Evolutionary conservation across 2,888 invertebrate genomes (phyloP).

Genomic region (Marronus borbonicus): DNA sequence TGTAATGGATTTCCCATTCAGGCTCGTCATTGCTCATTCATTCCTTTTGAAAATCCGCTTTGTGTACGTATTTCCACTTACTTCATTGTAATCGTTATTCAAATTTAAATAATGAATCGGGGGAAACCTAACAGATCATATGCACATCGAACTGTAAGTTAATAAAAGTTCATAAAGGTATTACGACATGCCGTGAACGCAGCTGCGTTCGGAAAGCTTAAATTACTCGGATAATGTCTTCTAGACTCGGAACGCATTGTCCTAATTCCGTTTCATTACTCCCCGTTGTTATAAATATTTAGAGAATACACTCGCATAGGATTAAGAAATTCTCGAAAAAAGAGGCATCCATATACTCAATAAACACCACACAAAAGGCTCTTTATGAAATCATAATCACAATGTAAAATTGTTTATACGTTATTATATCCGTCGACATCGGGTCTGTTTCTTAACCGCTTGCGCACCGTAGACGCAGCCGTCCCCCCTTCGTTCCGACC

Average conservation of each 20-base stretch:
- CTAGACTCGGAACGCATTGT: slow-evolving; percentile 18
- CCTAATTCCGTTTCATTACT: slow-evolving; percentile 2
- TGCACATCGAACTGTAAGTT: not conserved
- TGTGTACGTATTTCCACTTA: not conserved
- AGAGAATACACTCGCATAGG: slow-evolving; percentile 10
- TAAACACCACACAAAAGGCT: slow-evolving; percentile 44
- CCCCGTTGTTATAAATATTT: slow-evolving; percentile 38
- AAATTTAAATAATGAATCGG: slow-evolving; percentile 1
- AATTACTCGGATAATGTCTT: not conserved
- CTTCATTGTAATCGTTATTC: not conserved
- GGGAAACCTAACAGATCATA: too few species aligned
- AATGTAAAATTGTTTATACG: slow-evolving; percentile 44
- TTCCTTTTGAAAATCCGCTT: not conserved
- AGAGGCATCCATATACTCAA: slow-evolving; percentile 22
- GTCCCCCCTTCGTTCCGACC: slow-evolving; percentile 15
- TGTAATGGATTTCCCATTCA: slow-evolving; percentile 31
- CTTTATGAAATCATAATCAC: slow-evolving; percentile 44
- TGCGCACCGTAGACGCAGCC: slow-evolving; percentile 10
- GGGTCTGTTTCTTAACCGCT: slow-evolving; percentile 33
- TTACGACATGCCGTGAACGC: not conserved
- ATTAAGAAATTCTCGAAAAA: slow-evolving; percentile 37
- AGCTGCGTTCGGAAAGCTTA: not conserved
- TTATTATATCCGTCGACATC: slow-evolving; percentile 39
- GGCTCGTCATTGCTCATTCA: slow-evolving; percentile 29
- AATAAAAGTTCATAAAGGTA: not conserved